Evolutionary conservation across 1,140 invertebrate species (phyloP).

Genomic region (Paraescarpia echinospica): DNA sequence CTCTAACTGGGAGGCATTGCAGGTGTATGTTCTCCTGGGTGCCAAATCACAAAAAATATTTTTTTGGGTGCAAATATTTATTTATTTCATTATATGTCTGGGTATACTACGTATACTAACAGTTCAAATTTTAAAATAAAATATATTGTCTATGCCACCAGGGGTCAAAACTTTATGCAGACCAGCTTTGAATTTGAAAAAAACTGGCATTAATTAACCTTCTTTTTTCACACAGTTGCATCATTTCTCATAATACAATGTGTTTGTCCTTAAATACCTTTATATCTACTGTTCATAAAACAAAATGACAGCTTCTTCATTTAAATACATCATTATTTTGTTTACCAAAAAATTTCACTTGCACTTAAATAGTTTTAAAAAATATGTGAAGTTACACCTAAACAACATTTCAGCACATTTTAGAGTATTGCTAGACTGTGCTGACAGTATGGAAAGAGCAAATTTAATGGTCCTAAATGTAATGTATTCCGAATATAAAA

Average conservation of each 20-base stretch:
- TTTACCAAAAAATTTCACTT: background rate
- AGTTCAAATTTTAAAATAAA: no score
- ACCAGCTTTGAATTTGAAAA: no score
- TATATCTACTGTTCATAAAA: background rate
- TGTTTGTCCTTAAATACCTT: no score
- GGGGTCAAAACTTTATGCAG: no score
- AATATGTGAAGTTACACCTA: background rate
- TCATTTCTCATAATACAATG: no score
- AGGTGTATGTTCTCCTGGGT: no score
- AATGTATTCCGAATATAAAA: background rate
- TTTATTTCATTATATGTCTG: no score
- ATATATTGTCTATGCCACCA: no score
- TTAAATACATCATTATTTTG: background rate
- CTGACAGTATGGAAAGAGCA: background rate
- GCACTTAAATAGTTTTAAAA: background rate
- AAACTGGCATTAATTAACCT: background rate
- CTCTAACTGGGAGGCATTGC: no score
- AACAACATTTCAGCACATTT: background rate
- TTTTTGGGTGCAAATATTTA: no score
- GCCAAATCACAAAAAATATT: no score
- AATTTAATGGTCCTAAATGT: background rate
- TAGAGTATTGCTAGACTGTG: background rate
- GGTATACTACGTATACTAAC: no score
- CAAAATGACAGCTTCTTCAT: background rate
- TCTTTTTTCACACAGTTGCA: background rate